Percentiles rank a stretch among this genome's conserved stretches.
phyloP scores from a whole-genome alignment of 2,888 invertebrate species.

The Fabriciana adippe region DNA sequence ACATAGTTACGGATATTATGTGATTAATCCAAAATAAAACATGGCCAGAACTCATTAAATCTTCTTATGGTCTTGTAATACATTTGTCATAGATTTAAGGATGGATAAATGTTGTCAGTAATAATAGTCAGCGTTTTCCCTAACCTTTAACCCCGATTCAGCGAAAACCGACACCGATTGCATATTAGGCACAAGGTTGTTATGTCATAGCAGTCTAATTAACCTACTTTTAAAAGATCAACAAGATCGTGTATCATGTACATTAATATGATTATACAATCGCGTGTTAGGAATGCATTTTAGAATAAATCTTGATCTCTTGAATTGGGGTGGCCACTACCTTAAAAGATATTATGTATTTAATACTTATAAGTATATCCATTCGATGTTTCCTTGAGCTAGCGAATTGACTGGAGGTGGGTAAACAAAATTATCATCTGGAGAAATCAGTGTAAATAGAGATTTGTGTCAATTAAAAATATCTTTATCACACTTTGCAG shows the following conservation, averaged over 20 bases:
- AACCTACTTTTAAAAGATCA: background rate
- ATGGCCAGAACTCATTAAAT: constrained; percentile 61
- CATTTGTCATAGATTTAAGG: constrained; percentile 35
- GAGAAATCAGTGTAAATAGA: constrained; percentile 7
- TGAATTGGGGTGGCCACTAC: constrained; percentile 50
- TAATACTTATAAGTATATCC: constrained; percentile 46
- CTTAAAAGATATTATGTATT: constrained; percentile 50
- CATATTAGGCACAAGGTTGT: background rate
- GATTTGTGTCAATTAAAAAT: background rate
- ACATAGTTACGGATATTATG: constrained; percentile 57
- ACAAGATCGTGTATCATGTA: background rate
- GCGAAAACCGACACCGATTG: background rate
- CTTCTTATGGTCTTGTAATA: constrained; percentile 31
- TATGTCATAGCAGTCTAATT: background rate
- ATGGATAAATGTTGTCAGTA: constrained; percentile 33
- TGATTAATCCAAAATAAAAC: constrained; percentile 47
- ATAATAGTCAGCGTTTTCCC: constrained; percentile 23
- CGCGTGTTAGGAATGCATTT: constrained; percentile 5
- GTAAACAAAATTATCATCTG: constrained; percentile 26
- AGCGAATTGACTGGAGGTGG: constrained; percentile 49
- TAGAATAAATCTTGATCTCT: constrained; percentile 11
- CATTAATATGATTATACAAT: background rate
- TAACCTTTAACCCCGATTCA: constrained; percentile 30
- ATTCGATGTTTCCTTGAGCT: constrained; percentile 50
- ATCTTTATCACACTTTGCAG: too few species aligned